Conservation (phyloP, 35 echinoderm and acorn worm species). For the Nesometra sesokonis region DNA sequence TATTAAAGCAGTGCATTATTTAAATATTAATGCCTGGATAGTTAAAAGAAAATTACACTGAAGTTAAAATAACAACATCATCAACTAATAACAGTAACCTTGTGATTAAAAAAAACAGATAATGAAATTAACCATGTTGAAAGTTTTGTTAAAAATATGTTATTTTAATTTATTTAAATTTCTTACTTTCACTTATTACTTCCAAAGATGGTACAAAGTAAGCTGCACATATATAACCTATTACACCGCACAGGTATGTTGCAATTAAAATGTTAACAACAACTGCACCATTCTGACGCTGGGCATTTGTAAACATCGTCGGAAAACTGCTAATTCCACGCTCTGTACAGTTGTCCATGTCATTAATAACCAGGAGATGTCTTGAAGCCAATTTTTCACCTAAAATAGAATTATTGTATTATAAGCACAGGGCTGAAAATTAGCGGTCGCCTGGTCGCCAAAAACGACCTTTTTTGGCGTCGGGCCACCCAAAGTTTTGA, state of each 20-base stretch:
- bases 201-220: constrained; percentile 91
- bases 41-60: too few species aligned
- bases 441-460: too few species aligned
- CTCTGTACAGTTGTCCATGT: constrained; percentile 36
- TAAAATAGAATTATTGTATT: not conserved
- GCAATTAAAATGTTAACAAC: constrained; percentile 52
- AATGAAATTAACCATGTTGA: not conserved
- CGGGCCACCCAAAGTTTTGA: too few species aligned
- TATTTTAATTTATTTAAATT: not conserved
- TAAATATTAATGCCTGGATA: too few species aligned
- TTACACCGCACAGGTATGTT: constrained; percentile 57
- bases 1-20: too few species aligned
- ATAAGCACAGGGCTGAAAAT: too few species aligned
- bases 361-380: not conserved
- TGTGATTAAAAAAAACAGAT: not conserved
- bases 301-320: constrained; percentile 34
- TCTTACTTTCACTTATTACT: constrained; percentile 73
- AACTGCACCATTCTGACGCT: constrained; percentile 41
- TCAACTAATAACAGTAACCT: not conserved
- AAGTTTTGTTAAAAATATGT: not conserved
- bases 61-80: not conserved
- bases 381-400: not conserved
- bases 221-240: constrained; percentile 55
- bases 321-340: constrained; percentile 57
- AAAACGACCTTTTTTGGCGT: too few species aligned